These are phyloP conservation scores for Sebastes jordani DNA, from an alignment of 2,797 vertebrate species.

Conservation along the genomic window DNA sequence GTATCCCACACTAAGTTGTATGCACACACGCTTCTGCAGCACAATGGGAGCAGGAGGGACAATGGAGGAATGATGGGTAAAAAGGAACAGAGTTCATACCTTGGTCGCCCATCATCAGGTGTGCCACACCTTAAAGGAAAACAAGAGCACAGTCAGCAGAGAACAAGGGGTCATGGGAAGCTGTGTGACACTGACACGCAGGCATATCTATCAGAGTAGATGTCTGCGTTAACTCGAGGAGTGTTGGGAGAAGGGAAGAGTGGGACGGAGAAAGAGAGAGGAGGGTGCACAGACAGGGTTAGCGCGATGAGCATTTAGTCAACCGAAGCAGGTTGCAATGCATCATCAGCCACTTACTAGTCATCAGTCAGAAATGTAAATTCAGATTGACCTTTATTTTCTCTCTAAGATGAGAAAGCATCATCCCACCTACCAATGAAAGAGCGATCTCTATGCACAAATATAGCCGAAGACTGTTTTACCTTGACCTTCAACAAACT, in stretches of 20 bases:
- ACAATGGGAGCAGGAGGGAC: constrained; percentile 55
- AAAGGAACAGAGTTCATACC: constrained; percentile 96
- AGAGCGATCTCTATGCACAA: not conserved
- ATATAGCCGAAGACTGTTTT: constrained; percentile 10
- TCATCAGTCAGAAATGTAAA: constrained; percentile 62
- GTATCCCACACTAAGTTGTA: constrained; percentile 17
- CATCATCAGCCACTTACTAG: constrained; percentile 84
- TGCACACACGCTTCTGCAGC: constrained; percentile 34
- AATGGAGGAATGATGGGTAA: constrained; percentile 82
- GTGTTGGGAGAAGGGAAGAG: constrained; percentile 54
- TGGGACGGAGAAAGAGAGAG: constrained; percentile 49
- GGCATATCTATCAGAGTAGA: constrained; percentile 88
- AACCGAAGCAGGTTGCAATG: constrained; percentile 87
- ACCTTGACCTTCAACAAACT: constrained; percentile 20
- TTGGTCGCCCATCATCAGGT: constrained; percentile 99
- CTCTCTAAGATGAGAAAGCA: constrained; percentile 5
- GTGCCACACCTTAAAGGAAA: constrained; percentile 99
- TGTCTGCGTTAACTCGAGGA: constrained; percentile 82
- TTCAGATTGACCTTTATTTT: constrained; percentile 31
- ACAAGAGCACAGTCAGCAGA: constrained; percentile 99
- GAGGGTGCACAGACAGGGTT: constrained; percentile 73
- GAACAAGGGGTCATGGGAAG: constrained; percentile 94
- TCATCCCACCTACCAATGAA: constrained; percentile 11
- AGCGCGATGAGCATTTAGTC: constrained; percentile 86
- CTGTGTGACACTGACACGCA: constrained; percentile 87